Evolutionary conservation across 2,113 vertebrate genomes (phyloP), one percentile per base, ranked within the genome.

Genomic region (Nothocercus julius): DNA sequence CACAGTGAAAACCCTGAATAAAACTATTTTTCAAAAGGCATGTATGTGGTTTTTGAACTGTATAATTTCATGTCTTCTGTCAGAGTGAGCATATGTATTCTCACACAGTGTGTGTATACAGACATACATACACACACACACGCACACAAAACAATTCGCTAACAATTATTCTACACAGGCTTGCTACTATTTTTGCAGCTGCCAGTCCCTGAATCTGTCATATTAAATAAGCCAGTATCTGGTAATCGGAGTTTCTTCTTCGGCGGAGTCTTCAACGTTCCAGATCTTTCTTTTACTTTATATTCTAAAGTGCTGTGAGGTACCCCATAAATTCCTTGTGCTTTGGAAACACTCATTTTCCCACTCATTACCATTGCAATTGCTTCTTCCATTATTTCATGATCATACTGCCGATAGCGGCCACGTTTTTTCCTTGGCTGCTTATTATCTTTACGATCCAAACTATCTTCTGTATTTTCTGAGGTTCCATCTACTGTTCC

Each of bases 271-370:
- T 99, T 99, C 98, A 99, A 97, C 74, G 98, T 99, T 97, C 99
- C 99, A 97, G 99, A 99, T 97, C 99, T 98, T 97, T 99, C 99
- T 97, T 99, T 99, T 91, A 99, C 99, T 98, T 99, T 99, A 98
- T 99, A 99, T 98, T 99, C 99, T 98, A 99, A 99, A 98, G 99
- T 99, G 99, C 99, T 99, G 98, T 99, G 99, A 97, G 99, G 99
- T 96, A 99, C 98, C 95, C 99, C 99, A 96, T 99, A 99, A 95
- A 99, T 98, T 95, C 99, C 98, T 98, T 99, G 99, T 98, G 99
- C 99, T 98, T 99, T 99, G 80, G 99, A 99, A 97, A 99, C 99
- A 87, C 99, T 99, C 99, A 99, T 99, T 97, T 99, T 99, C 91
- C 99, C 99, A 75, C 97, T 98, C 98, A 99, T 99, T 96, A 99